Conservation (phyloP, 1,140 invertebrate species). For the Sinonovacula constricta region DNA sequence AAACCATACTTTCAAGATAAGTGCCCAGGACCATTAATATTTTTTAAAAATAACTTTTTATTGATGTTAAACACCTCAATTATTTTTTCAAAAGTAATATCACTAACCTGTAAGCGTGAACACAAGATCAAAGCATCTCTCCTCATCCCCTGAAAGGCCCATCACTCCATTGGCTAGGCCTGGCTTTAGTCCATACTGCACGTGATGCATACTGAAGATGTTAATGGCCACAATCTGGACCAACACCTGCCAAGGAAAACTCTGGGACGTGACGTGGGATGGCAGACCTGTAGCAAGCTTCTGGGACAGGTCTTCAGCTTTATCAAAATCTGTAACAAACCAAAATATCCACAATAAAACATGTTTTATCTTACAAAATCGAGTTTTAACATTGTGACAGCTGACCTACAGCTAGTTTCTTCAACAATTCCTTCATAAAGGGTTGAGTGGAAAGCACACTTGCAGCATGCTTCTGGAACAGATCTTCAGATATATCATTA, state of each 20-base stretch:
- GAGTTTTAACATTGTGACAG: no score
- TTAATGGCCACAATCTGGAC: conserved; percentile 87
- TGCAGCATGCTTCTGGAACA: no score
- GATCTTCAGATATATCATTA: no score
- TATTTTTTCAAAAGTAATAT: not conserved
- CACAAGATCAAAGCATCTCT: conserved; percentile 81
- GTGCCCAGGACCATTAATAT: no score
- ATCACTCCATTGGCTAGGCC: conserved; percentile 51
- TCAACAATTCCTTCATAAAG: no score
- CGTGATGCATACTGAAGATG: conserved; percentile 85
- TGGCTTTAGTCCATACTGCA: conserved; percentile 72
- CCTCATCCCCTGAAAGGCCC: conserved; percentile 67
- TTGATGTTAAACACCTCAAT: not conserved
- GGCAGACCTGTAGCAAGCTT: conserved; percentile 84
- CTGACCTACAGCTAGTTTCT: no score
- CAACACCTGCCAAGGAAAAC: conserved; percentile 86
- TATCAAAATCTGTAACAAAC: conserved; percentile 80
- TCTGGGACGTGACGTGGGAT: conserved; percentile 87
- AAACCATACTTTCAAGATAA: not conserved
- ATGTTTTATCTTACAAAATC: no score
- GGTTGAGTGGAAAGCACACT: no score
- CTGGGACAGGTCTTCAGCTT: conserved; percentile 82
- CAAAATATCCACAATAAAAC: no score
- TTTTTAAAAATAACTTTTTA: not conserved
- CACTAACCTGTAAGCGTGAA: conserved; percentile 84